Percentiles rank a stretch among this genome's conserved stretches.
Conservation (phyloP, 2,888 invertebrate genomes). For the Platycheirus albimanus region DNA sequence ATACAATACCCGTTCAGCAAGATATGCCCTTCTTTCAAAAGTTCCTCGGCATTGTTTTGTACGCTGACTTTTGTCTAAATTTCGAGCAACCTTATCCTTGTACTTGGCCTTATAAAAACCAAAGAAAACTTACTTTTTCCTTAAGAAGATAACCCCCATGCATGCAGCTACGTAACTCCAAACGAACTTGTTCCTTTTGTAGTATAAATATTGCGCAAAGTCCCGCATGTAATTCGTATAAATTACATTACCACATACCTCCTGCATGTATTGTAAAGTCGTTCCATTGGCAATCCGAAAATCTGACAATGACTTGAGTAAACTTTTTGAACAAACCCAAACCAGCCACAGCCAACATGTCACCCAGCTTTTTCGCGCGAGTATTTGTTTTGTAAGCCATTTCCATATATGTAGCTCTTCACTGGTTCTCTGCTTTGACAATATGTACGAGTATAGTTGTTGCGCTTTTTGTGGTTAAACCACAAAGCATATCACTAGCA, state of each 20-base stretch:
- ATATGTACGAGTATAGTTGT: conserved; percentile 16
- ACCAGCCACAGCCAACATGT: conserved; percentile 44
- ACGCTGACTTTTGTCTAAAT: too few species aligned
- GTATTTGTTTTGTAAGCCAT: conserved; percentile 20
- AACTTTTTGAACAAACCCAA: conserved; percentile 51
- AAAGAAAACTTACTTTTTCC: too few species aligned
- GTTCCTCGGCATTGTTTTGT: too few species aligned
- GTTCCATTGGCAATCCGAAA: conserved; percentile 33
- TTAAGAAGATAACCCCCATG: too few species aligned
- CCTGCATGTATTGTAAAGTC: neutral
- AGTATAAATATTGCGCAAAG: conserved; percentile 1
- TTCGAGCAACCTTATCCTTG: too few species aligned
- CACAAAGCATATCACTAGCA: conserved; percentile 15
- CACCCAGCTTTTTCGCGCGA: conserved; percentile 47
- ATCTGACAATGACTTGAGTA: conserved; percentile 57
- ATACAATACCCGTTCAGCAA: too few species aligned
- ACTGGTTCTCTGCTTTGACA: conserved; percentile 11
- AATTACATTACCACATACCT: conserved; percentile 46
- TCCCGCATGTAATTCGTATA: conserved; percentile 45
- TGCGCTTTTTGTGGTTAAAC: conserved; percentile 35
- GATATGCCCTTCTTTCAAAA: too few species aligned
- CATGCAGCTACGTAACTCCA: too few species aligned
- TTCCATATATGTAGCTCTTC: neutral
- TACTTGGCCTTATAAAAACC: too few species aligned
- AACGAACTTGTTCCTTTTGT: conserved; percentile 32